phyloP scores from a whole-genome alignment of 1,140 invertebrate species.

The Geopemphigus sp. region DNA sequence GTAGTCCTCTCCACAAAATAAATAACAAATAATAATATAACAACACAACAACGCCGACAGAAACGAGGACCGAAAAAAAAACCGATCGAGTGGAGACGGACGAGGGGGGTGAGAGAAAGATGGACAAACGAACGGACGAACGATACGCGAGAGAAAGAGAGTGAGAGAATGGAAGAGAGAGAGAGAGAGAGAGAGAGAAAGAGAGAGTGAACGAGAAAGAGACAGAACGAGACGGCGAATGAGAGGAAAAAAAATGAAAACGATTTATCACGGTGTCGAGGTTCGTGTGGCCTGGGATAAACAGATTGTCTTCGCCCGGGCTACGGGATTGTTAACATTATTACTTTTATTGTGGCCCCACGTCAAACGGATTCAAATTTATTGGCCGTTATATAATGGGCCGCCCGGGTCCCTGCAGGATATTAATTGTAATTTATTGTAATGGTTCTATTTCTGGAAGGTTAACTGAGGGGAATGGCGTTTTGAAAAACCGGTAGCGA shows the following conservation, averaged over 20 bases:
- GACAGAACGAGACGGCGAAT: neutral
- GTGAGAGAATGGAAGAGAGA: too few species aligned
- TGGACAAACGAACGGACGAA: too few species aligned
- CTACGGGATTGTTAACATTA: constrained; percentile 49
- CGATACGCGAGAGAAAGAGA: neutral
- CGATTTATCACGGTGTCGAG: constrained; percentile 49
- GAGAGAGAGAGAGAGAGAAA: too few species aligned
- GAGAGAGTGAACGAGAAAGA: too few species aligned
- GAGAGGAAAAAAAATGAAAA: constrained; percentile 38
- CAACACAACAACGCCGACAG: constrained; percentile 18
- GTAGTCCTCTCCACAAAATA: constrained; percentile 45
- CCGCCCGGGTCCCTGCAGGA: constrained; percentile 49
- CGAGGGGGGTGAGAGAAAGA: too few species aligned
- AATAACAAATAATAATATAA: constrained; percentile 46
- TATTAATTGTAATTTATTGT: constrained; percentile 50
- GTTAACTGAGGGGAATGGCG: constrained; percentile 49
- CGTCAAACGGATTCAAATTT: constrained; percentile 50
- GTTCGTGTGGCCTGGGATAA: constrained; percentile 49
- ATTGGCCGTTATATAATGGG: constrained; percentile 49
- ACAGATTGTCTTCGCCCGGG: constrained; percentile 49
- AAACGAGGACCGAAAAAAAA: constrained; percentile 25
- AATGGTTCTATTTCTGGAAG: constrained; percentile 50
- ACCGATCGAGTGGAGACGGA: neutral
- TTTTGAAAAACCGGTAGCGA: constrained; percentile 50
- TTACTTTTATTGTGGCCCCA: constrained; percentile 50